Evolutionary conservation across 2,113 vertebrate genomes (phyloP), one percentile per base, ranked within the genome.

Genomic region (Oryzias woworae): DNA sequence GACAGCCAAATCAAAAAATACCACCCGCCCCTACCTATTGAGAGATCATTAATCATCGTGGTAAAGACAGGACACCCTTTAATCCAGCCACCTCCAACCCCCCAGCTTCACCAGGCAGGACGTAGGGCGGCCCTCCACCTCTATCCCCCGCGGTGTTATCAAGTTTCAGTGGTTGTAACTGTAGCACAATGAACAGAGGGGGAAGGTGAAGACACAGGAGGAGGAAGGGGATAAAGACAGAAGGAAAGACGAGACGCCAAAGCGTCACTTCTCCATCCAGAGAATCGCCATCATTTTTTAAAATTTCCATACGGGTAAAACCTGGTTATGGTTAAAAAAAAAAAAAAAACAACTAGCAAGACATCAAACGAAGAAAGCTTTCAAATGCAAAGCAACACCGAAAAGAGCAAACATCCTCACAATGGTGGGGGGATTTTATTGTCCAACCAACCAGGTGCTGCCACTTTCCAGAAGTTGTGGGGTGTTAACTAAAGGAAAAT

Each of bases 11-110:
- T 92, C 89, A 88, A 90, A 83, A 85, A 89, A 89, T 76, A 72
- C 88, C 84, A 85, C 63, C 64, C 10, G 2, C 8, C 36, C 36
- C 8, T 12, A 66, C 58, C 85, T 84, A 89, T 77, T 87, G 85
- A 75, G 91, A 88, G 87, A 92, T 87, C 91, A 96, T 97, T 93
- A 92, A 96, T 96, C 95, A 97, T 85, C 60, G 71, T 65, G 58
- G 73, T 80, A 77, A 88, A 91, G 94, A 94, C 94, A 92, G 88
- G 88, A 86, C 93, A 89, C 88, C 93, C 89, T 69, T 87, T 88
- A 85, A 92, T 88, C 93, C 93, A 93, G 85, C 91, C 92, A 84
- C 75, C 46, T 53, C 26, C 26, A 28, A 71, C 53, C 75, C 61
- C 54, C 45, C 85, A 14, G 67, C 68, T 54, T 74, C 90, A 92